These are phyloP conservation scores for Orcinus orca DNA, from an alignment of 2,113 vertebrate species.

Conservation along the genomic window DNA sequence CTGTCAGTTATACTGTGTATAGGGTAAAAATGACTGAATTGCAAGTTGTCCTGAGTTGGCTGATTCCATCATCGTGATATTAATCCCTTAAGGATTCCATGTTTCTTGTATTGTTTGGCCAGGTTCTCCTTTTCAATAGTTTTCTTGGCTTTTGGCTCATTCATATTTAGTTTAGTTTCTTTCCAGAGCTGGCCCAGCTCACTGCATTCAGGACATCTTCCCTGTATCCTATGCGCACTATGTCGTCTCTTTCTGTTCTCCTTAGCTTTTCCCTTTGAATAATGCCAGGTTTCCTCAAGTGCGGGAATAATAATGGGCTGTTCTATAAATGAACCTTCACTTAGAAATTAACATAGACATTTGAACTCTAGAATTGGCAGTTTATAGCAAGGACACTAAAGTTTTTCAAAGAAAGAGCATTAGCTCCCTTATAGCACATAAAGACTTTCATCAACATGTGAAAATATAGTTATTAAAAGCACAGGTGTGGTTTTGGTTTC, in stretches of 20 bases:
- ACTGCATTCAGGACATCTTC: background rate
- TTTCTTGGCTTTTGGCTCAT: background rate
- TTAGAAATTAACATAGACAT: background rate
- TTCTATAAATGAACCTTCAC: background rate
- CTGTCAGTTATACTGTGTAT: accelerated
- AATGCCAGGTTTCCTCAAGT: background rate
- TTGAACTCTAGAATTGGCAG: background rate
- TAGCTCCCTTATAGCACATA: background rate
- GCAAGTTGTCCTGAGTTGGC: background rate
- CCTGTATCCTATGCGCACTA: accelerated
- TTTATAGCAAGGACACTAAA: background rate
- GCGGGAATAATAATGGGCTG: background rate
- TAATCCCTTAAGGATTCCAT: background rate
- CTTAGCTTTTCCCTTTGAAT: background rate
- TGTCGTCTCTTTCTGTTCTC: background rate
- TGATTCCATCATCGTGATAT: background rate
- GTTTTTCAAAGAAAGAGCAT: background rate
- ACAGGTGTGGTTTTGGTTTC: background rate
- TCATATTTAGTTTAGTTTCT: background rate
- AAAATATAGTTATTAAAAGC: background rate
- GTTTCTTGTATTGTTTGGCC: background rate
- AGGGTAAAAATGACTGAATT: background rate
- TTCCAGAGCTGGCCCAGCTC: background rate
- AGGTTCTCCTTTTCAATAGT: background rate
- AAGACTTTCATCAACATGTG: background rate